A percentile compares a stretch with the other conserved stretches of the same genome.
Evolutionary conservation across 2,797 vertebrate species (phyloP).

Genomic region (Scolopax rusticola): DNA sequence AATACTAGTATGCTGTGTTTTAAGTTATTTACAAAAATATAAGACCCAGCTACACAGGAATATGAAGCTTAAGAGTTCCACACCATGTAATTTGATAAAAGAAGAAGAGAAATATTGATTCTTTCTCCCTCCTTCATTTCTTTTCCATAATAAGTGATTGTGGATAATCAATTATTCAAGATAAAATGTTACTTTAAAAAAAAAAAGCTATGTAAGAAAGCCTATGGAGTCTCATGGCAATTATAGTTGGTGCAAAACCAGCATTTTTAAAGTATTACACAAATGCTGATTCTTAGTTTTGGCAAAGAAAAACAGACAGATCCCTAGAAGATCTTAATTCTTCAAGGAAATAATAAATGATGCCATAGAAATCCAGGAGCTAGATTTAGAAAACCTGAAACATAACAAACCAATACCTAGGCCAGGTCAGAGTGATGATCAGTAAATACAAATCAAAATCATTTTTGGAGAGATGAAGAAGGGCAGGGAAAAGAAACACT

Average conservation of each 20-base stretch:
- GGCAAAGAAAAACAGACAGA: neutral
- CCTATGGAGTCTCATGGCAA: neutral
- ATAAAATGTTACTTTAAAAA: neutral
- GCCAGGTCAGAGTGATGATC: neutral
- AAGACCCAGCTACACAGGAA: neutral
- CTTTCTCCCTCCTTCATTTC: neutral
- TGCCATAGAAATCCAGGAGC: neutral
- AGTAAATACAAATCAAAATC: neutral
- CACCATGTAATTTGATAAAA: neutral
- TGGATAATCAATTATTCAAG: neutral
- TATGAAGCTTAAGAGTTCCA: neutral
- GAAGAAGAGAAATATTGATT: neutral
- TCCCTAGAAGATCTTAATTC: neutral
- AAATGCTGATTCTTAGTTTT: neutral
- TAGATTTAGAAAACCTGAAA: neutral
- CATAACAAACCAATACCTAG: neutral
- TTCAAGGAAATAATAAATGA: neutral
- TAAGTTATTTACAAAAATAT: neutral
- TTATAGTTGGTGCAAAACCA: neutral
- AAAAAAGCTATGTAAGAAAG: neutral
- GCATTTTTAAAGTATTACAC: neutral
- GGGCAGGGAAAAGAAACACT: neutral
- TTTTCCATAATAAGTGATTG: neutral
- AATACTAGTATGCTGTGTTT: neutral
- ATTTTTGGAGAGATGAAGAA: neutral